Conservation (phyloP, 2,797 vertebrate species). For the Hydrolagus colliei region DNA sequence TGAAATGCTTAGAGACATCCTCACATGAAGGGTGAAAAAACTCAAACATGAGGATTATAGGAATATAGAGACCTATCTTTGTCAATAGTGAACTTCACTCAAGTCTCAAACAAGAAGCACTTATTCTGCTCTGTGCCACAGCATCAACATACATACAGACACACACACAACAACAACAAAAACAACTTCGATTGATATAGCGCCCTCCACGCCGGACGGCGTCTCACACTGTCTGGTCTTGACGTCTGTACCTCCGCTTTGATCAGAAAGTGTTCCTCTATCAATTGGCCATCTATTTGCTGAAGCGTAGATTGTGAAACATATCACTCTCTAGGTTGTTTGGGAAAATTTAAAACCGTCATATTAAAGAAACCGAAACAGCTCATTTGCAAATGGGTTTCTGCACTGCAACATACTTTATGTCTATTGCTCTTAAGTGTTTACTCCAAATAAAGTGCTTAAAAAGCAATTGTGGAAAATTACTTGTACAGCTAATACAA, state of each 20-base stretch:
- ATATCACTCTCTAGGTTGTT: neutral
- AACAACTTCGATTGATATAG: no score
- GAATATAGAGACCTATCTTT: no score
- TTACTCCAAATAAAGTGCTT: neutral
- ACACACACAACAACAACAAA: no score
- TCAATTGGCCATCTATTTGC: neutral
- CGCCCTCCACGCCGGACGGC: no score
- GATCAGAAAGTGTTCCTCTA: neutral
- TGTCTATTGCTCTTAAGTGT: neutral
- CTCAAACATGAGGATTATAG: no score
- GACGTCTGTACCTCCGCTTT: neutral
- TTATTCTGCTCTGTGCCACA: no score
- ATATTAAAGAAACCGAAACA: neutral
- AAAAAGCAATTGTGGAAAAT: neutral
- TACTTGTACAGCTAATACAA: neutral
- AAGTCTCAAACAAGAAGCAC: no score
- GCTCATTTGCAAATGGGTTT: neutral
- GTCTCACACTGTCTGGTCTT: neutral
- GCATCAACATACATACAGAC: no score
- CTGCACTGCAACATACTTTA: neutral
- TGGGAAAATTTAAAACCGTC: neutral
- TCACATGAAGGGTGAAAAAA: no score
- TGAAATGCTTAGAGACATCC: no score
- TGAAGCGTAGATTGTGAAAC: neutral
- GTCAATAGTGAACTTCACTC: no score